These are phyloP conservation scores for Cotesia glomerata DNA, from an alignment of 1,140 invertebrate species.

Conservation along the genomic window DNA sequence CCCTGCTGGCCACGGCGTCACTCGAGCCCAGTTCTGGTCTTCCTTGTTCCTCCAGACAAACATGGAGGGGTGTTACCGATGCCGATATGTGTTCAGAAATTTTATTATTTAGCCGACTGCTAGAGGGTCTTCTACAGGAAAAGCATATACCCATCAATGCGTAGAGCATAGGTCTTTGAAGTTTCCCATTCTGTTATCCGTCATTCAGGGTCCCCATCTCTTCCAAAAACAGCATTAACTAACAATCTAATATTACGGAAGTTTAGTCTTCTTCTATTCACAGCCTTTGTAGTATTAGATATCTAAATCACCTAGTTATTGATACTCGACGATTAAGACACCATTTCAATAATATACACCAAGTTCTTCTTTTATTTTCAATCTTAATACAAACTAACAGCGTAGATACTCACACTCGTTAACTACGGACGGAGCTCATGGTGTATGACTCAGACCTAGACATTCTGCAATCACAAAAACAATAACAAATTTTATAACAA, in stretches of 20 bases:
- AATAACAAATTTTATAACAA: background rate
- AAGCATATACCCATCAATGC: slow-evolving; percentile 66
- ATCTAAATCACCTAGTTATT: no score
- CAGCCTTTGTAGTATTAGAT: no score
- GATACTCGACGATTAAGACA: no score
- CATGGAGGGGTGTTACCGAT: slow-evolving; percentile 65
- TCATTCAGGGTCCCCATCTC: slow-evolving; percentile 31
- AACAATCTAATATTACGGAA: slow-evolving; percentile 14
- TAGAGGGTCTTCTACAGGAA: slow-evolving; percentile 64
- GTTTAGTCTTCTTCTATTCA: slow-evolving; percentile 23
- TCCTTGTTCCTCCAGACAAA: slow-evolving; percentile 65
- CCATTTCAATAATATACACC: no score
- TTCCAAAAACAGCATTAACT: slow-evolving; percentile 10
- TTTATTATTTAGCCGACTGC: slow-evolving; percentile 60
- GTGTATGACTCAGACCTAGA: background rate
- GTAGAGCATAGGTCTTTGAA: slow-evolving; percentile 53
- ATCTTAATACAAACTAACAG: no score
- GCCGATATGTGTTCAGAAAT: slow-evolving; percentile 63
- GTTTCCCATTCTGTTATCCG: slow-evolving; percentile 45
- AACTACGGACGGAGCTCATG: slow-evolving; percentile 8
- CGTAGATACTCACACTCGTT: background rate
- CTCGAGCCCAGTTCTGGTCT: slow-evolving; percentile 63
- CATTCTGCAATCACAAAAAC: slow-evolving; percentile 6
- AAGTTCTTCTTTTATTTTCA: no score
- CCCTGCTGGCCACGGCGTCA: slow-evolving; percentile 55